Evolutionary conservation across 2,888 invertebrate species (phyloP), one percentile per base, ranked within the genome.

Genomic region (Danaus chrysippus): DNA sequence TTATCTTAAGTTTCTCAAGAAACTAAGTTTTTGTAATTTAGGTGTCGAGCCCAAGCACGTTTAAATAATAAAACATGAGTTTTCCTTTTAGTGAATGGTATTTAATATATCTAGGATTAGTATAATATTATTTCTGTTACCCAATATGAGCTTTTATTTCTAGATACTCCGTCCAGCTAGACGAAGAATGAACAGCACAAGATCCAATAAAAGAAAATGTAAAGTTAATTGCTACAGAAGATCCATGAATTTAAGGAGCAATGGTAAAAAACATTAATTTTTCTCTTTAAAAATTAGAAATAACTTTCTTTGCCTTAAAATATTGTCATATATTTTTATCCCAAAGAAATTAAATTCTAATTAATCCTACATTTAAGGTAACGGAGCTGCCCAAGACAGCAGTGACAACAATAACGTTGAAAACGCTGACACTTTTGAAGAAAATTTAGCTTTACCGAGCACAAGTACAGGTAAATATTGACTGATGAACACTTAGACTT

Each of bases 391-490:
- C 64, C 83, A 83, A 69, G 84, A 86, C 63, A 84, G 80, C 72
- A 82, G 80, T 71, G 81, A 83, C 76, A 83, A 78, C 64, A 84
- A 80, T 66, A 78, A 79, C 71, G 81, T 78, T 71, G 67, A 76
- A 11, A 81, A 76, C 68, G 76, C 81, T 44, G 77, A 81, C 44
- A 79, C 79, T 64, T 77, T 78, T 59, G 86, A 91, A 15, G 91
- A 90, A 59, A 91, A 92, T 69, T 78, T 93, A 71, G 92, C 93
- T 68, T 86, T 92, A 68, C 94, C 94, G 12, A 94, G 94, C 75
- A 94, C 94, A 54, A 94, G 94, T 73, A 93, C 94, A 72, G 94
- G 94, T 77, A 77, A 68, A 76, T 66, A 15, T 43, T 17, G 43
- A 34, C 46, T 43, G 10, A 44, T 23, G 49, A 54, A 46, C 3